Evolutionary conservation across 2,113 vertebrate genomes (phyloP), one percentile per base, ranked within the genome.

Genomic region (Macroglossus sobrinus): DNA sequence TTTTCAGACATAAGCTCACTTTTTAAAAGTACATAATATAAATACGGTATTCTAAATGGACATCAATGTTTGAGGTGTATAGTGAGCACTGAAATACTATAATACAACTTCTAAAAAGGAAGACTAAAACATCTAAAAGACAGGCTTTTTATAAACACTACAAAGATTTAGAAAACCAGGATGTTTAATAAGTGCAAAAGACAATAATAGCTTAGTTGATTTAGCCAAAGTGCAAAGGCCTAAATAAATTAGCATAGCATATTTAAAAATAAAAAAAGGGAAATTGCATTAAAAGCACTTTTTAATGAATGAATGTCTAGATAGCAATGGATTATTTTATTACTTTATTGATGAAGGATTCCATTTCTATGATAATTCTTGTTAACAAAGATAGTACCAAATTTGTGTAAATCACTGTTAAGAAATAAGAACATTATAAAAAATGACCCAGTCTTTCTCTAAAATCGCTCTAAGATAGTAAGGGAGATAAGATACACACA

Each of bases 1-100:
- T 97, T 98, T 97, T 97, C 95, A 96, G 93, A 94, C 3, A 95
- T 74, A 94, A 82, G 75, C 64, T 98, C 82, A 91, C 74, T 93
- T 96, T 97, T 94, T 64, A 35, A 53, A 45, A 84, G 79, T 71
- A 93, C 33, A 76, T 87, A 81, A 89, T 64, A 80, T n/a, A 13
- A 94, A 93, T 72, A 71, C 33, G 68, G 89, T 57, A 74, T 12
- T 93, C 53, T 84, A 74, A 96, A 33, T n/a, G 3, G 18, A 91
- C 59, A 94, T 33, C 26, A 68, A 2, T 45, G n/a, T 81, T 96
- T 93, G 53, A 90, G 2, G 12, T 61, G 0, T 61, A 24, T 22
- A 43, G 7, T 91, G 55, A 88, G 21, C 94, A 19, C 30, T 50
- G 16, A 88, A 93, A 91, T 35, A 71, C 33, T 50, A 55, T 40